Evolutionary conservation across 2,888 invertebrate genomes (phyloP), one percentile per base, ranked within the genome.

Genomic region (Agapostemon virescens): DNA sequence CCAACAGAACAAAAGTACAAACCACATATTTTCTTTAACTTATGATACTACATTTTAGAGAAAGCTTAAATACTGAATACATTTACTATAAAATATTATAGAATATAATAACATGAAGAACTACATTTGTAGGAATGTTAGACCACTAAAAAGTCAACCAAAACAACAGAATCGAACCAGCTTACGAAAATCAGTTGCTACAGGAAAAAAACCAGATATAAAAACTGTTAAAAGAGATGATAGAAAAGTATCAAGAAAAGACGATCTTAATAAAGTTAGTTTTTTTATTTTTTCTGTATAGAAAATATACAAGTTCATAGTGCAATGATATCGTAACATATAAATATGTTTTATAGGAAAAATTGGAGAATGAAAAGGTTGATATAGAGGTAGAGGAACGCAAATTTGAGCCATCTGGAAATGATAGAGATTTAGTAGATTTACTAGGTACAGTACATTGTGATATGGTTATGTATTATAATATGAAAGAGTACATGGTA

Each of bases 341-440:
- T 61, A 49, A 42, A 13, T 45, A 42, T 55, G 77, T 78, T 79
- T 80, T 86, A 58, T 55, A 91, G 90, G 95, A 95, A 84, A 95
- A 95, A 85, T 94, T 95, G n/a, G 95, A 95, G 81, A 94, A 94
- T 0, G 95, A 97, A 81, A 95, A 96, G 76, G 94, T 94, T 78
- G 95, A 95, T 82, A 94, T 95, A 58, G 94, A 94, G 74, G 93
- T 93, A 2, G 97, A 97, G 78, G 97, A 97, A 88, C 95, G 95
- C 89, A 96, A 96, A 92, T 99, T 98, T 94, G 98, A 98, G 90
- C 95, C 96, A 11, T 94, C 95, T 80, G 96, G 96, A 20, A 95
- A 96, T 89, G 99, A 99, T 92, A 95, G 96, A 40, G 99, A 98
- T 91, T 94, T 99, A 77, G 98, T 98, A 23, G 99, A 99, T 90